Conservation (phyloP, 2,888 invertebrate species). For the Camponotus fellah region DNA sequence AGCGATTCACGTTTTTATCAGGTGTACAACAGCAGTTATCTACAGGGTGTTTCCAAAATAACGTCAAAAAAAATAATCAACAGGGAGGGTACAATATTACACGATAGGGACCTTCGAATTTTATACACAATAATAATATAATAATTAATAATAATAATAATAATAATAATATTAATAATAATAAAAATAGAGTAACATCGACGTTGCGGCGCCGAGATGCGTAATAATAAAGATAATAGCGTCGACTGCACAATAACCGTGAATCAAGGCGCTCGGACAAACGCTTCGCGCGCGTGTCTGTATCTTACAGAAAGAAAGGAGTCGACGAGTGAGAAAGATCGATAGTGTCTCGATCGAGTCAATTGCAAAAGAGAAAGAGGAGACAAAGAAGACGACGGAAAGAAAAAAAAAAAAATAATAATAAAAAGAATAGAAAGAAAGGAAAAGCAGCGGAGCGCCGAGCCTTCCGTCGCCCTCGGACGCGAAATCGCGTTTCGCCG, state of each 20-base stretch:
- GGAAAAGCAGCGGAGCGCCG: conserved; percentile 27
- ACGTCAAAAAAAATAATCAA: conserved; percentile 79
- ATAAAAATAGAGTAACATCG: conserved; percentile 65
- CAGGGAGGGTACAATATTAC: conserved; percentile 82
- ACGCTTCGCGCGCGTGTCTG: conserved; percentile 55
- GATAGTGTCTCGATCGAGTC: conserved; percentile 9
- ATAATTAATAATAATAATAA: conserved; percentile 69
- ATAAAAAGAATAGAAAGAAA: not conserved
- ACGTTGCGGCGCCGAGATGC: conserved; percentile 65
- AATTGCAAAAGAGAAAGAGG: not conserved
- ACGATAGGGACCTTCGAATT: conserved; percentile 77
- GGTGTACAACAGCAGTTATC: conserved; percentile 81
- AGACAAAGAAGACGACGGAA: not conserved
- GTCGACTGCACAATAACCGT: conserved; percentile 54
- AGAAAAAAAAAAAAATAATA: not conserved
- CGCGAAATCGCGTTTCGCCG: conserved; percentile 24
- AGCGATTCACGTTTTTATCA: conserved; percentile 60
- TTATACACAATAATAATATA: conserved; percentile 80
- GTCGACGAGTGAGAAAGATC: conserved; percentile 1
- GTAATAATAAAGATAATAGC: conserved; percentile 66
- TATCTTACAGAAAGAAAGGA: conserved; percentile 68
- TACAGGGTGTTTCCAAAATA: conserved; percentile 79
- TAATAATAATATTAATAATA: conserved; percentile 67
- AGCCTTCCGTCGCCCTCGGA: conserved; percentile 28
- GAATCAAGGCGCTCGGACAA: conserved; percentile 52